Percentiles rank a stretch among this genome's conserved stretches.
phyloP scores from a whole-genome alignment of 2,113 vertebrate genomes.

The Cercocebus atys region DNA sequence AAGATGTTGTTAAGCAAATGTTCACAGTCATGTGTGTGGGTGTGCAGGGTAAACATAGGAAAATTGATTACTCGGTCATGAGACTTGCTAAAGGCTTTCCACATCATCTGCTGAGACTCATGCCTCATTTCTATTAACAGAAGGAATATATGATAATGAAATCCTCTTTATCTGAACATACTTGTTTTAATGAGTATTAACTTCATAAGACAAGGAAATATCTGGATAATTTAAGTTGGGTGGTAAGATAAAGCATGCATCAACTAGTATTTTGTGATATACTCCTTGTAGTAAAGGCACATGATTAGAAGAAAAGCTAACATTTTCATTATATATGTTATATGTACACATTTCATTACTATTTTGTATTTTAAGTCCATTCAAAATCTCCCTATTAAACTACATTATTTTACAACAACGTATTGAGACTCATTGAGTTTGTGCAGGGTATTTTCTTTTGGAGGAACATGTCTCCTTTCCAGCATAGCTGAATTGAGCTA shows the following conservation, averaged over 20 bases:
- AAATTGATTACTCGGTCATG: not conserved
- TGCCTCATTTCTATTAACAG: not conserved
- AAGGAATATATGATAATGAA: not conserved
- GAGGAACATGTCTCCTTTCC: accelerated
- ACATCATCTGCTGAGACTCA: not conserved
- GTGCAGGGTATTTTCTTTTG: not conserved
- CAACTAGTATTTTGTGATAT: not conserved
- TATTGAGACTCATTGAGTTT: not conserved
- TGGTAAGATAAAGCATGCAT: not conserved
- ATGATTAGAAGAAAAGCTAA: not conserved
- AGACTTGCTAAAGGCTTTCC: not conserved
- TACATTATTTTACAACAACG: not conserved
- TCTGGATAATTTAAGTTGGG: not conserved
- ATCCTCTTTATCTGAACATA: not conserved
- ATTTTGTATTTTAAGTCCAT: not conserved
- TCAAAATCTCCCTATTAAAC: not conserved
- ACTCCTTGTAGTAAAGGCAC: not conserved
- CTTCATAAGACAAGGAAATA: not conserved
- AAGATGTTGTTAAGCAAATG: not conserved
- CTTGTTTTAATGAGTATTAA: not conserved
- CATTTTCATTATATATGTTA: not conserved
- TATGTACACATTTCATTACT: not conserved
- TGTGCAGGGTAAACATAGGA: not conserved
- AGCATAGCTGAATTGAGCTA: not conserved
- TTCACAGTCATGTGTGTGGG: not conserved